Conservation (phyloP, 2,888 invertebrate species). For the Eugnorisma glareosa region DNA sequence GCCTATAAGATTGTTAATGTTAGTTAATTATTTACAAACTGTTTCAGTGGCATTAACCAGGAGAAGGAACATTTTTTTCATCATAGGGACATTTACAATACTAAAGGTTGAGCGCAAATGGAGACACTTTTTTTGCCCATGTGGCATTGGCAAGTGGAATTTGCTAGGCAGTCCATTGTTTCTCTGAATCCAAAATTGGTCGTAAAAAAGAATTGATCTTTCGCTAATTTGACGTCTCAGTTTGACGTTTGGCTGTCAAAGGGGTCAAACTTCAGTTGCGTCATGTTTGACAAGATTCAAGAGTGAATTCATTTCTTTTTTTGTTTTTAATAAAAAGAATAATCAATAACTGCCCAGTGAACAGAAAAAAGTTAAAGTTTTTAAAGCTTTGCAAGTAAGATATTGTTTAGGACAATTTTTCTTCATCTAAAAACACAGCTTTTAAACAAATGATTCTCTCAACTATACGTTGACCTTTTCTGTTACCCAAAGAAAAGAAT, state of each 20-base stretch:
- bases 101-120: conserved; percentile 52
- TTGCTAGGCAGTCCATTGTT: neutral
- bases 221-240: neutral
- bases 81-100: conserved; percentile 70
- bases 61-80: conserved; percentile 72
- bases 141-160: conserved; percentile 32
- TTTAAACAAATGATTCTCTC: neutral
- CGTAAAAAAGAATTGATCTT: neutral
- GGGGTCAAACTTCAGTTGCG: neutral
- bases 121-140: conserved; percentile 4
- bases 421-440: neutral
- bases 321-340: neutral
- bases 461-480: neutral
- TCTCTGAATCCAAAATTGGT: neutral
- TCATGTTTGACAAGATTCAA: neutral
- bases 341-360: neutral
- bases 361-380: neutral
- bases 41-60: conserved; percentile 55
- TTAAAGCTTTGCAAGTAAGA: neutral
- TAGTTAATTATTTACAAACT: conserved; percentile 67
- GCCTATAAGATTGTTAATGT: conserved; percentile 69
- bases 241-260: conserved; percentile 7
- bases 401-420: neutral
- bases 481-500: neutral
- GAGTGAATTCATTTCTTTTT: neutral